A percentile compares a stretch with the other conserved stretches of the same genome.
These are phyloP conservation scores for Denticeps clupeoides DNA, from an alignment of 2,797 vertebrate genomes.

Conservation along the genomic window DNA sequence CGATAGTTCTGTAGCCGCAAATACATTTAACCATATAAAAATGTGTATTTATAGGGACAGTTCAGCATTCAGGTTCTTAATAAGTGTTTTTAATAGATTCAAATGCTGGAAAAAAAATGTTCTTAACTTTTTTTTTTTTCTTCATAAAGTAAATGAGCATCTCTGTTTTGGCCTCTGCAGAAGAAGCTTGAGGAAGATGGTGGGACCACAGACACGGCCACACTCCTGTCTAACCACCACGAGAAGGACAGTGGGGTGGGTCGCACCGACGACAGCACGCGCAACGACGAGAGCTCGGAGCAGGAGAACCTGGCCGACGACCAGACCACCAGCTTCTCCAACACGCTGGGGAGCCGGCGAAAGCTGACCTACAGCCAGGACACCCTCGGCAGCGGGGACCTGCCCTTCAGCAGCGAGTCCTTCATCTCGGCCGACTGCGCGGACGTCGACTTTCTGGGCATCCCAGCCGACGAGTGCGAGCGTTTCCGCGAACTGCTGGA, in stretches of 20 bases:
- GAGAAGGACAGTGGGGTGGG: slow-evolving; percentile 94
- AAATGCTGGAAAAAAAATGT: neutral
- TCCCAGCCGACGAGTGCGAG: slow-evolving; percentile 78
- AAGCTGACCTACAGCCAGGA: slow-evolving; percentile 77
- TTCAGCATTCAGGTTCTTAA: no score
- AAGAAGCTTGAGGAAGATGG: slow-evolving; percentile 82
- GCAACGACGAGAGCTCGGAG: slow-evolving; percentile 92
- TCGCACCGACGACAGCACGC: slow-evolving; percentile 85
- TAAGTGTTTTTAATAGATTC: no score
- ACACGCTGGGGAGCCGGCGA: slow-evolving; percentile 71
- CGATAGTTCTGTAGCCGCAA: no score
- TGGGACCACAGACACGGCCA: slow-evolving; percentile 85
- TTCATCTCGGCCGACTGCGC: slow-evolving; percentile 76
- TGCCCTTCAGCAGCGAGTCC: slow-evolving; percentile 75
- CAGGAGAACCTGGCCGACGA: slow-evolving; percentile 83
- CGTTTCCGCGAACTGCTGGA: slow-evolving; percentile 83
- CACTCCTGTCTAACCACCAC: slow-evolving; percentile 79
- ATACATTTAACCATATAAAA: no score
- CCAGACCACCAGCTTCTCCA: slow-evolving; percentile 61
- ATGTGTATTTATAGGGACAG: no score
- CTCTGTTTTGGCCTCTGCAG: slow-evolving; percentile 37
- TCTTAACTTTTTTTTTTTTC: no score
- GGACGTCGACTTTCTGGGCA: slow-evolving; percentile 77
- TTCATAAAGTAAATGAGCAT: no score
- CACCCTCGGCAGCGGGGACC: slow-evolving; percentile 73